Percentiles rank a stretch among this genome's conserved stretches.
Evolutionary conservation across 1,140 invertebrate genomes (phyloP).

Genomic region (Atta cephalotes): DNA sequence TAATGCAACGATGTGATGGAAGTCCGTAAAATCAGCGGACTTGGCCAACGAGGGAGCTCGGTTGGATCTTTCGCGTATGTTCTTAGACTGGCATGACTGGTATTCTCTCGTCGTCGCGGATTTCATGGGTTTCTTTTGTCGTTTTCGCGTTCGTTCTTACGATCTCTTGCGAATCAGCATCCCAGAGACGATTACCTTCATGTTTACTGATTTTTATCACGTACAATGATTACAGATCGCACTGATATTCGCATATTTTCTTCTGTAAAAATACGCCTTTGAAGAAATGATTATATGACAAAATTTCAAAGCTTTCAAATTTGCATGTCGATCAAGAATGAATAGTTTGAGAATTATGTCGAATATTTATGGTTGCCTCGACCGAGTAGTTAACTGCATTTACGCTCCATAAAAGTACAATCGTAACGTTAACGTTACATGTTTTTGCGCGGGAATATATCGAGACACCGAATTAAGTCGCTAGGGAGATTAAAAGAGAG

Average conservation of each 20-base stretch:
- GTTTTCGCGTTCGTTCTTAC: conserved; percentile 9
- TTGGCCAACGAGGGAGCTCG: not conserved
- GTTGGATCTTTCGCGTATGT: not conserved
- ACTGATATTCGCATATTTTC: not conserved
- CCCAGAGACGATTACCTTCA: conserved; percentile 6
- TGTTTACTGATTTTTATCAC: conserved; percentile 50
- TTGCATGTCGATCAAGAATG: not conserved
- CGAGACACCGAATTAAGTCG: not conserved
- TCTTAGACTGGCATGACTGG: not conserved
- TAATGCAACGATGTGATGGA: conserved; percentile 12
- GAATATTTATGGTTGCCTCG: not conserved
- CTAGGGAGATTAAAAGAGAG: not conserved
- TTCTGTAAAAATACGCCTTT: conserved; percentile 13
- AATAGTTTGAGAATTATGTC: not conserved
- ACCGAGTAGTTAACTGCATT: not conserved
- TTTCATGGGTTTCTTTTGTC: not conserved
- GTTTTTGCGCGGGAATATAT: not conserved
- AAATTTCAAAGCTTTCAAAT: not conserved
- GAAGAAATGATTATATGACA: conserved; percentile 33
- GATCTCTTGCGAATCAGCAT: not conserved
- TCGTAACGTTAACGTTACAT: not conserved
- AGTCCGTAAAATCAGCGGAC: not conserved
- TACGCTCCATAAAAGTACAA: not conserved
- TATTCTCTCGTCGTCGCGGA: not conserved
- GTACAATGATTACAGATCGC: conserved; percentile 34